Evolutionary conservation across 2,888 invertebrate genomes (phyloP), one percentile per base, ranked within the genome.

Genomic region (Octonoba sinensis): DNA sequence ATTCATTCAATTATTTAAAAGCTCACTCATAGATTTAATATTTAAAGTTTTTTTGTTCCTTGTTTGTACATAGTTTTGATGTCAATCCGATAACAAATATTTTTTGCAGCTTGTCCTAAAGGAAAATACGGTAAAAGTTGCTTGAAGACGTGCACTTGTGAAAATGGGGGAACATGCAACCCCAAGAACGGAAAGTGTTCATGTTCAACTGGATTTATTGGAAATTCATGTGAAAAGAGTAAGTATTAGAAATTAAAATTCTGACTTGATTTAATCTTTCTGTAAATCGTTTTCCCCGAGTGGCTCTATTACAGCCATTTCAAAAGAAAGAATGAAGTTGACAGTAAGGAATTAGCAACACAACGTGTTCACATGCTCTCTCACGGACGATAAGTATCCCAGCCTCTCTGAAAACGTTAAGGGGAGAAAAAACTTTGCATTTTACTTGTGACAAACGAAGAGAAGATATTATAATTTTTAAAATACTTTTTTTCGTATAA

Each of bases 211-310:
- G 82, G 84, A 1, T 88, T 88, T 75, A 87, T 86, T 67, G 90
- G 90, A 54, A 85, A 86, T 65, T 85, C 84, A 49, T 90, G 90
- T 84, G 88, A 90, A 83, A 88, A 89, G 77, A 90, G 90, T 82
- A 36, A 8, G 77, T 24, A 36, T 4, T 12, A 16, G 1, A 60
- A 12, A 20, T 60, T 8, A 18, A 15, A 11, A 11, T 36, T 36
- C 8, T 36, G 8, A 36, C 8, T 36, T 36, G 8, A 36, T 36
- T 36, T 2, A 36, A 36, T 47, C 49, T 13, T 49, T 49, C 13
- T 49, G 13, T 49, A 49, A 15, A 49, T 49, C 16, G 13, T 1
- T 49, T 49, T 49, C 49, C 16, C 1, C n/a, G n/a, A n/a, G n/a
- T n/a, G n/a, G n/a, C n/a, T n/a, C n/a, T n/a, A n/a, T n/a, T n/a